Evolutionary conservation across 2,113 vertebrate genomes (phyloP).

Genomic region (Oxyruncus cristatus): DNA sequence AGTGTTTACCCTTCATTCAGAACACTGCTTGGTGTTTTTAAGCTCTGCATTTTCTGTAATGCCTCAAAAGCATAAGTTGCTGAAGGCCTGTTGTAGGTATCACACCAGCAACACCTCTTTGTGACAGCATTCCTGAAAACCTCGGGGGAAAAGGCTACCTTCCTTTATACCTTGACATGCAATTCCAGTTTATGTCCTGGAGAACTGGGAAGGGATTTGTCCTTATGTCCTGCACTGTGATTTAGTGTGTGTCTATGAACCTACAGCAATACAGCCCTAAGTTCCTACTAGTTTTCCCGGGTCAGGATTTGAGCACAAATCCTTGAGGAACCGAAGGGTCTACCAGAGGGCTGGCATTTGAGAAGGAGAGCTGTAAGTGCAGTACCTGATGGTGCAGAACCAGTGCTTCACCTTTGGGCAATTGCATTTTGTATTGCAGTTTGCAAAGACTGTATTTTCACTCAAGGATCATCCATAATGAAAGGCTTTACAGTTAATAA

Average conservation of each 20-base stretch:
- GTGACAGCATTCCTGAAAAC: neutral
- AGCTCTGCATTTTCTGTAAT: neutral
- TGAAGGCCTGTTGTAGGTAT: neutral
- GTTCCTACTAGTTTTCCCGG: neutral
- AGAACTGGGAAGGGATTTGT: neutral
- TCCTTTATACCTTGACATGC: neutral
- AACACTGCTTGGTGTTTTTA: neutral
- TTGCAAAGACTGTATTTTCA: neutral
- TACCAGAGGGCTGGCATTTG: neutral
- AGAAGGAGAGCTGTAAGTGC: neutral
- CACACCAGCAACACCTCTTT: neutral
- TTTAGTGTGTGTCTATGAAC: neutral
- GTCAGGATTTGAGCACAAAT: neutral
- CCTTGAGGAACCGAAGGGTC: too few relatives aligned
- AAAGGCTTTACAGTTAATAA: neutral
- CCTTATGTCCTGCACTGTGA: neutral
- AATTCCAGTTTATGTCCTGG: neutral
- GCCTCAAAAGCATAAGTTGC: neutral
- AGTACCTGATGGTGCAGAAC: neutral
- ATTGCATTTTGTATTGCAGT: neutral
- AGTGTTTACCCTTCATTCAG: neutral
- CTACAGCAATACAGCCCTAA: neutral
- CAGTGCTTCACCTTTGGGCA: neutral
- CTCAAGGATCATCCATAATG: neutral
- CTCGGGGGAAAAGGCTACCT: neutral